Percentiles rank a stretch among this genome's conserved stretches.
phyloP scores from a whole-genome alignment of 1,140 invertebrate species.

The Drosophila serrata region DNA sequence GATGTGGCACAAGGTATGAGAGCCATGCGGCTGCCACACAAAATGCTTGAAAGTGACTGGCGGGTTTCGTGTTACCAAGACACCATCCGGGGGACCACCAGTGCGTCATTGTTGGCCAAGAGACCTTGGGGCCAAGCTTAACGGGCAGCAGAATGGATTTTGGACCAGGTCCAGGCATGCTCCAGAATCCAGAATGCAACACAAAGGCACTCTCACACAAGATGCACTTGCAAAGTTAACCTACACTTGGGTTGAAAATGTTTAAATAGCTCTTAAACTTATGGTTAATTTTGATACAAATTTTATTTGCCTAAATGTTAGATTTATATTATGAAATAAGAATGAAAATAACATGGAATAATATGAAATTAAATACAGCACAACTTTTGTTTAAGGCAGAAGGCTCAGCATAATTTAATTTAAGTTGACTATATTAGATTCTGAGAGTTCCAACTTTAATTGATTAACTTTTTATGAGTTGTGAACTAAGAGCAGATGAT shows the following conservation, averaged over 20 bases:
- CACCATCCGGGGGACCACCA: conserved; percentile 15
- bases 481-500: background rate
- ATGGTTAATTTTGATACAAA: too few relatives aligned
- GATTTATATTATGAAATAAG: background rate
- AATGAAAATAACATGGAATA: background rate
- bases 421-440: background rate
- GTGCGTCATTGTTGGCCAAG: conserved; percentile 51
- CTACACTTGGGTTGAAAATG: background rate
- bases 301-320: background rate
- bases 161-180: conserved; percentile 31
- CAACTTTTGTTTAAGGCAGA: too few relatives aligned
- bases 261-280: too few relatives aligned
- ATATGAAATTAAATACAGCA: too few relatives aligned
- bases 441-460: too few relatives aligned
- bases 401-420: too few relatives aligned
- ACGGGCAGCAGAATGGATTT: conserved; percentile 68
- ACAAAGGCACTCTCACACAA: conserved; percentile 1
- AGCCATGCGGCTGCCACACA: conserved; percentile 14
- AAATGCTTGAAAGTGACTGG: conserved; percentile 55
- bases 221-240: conserved; percentile 14
- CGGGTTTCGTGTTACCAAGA: conserved; percentile 46
- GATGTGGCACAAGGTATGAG: background rate
- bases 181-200: conserved; percentile 35
- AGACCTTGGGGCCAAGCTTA: conserved; percentile 52
- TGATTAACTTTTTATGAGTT: background rate